These are phyloP conservation scores for Sthenelais limicola DNA, from an alignment of 2,888 invertebrate genomes.

Conservation along the genomic window DNA sequence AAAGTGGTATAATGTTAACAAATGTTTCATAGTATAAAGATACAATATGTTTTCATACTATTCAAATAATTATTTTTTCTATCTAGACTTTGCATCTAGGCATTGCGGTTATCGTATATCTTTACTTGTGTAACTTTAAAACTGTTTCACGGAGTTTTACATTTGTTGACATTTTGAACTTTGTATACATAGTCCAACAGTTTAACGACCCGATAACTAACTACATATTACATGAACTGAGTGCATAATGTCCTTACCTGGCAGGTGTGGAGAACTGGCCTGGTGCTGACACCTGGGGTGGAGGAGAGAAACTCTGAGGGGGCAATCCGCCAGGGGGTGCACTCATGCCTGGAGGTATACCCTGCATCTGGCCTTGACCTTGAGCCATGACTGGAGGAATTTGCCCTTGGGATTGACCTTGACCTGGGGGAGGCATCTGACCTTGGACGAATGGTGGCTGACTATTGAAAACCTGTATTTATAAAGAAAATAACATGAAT, in stretches of 20 bases:
- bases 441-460: conserved; percentile 20
- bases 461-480: conserved; percentile 8
- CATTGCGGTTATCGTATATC: too few species aligned
- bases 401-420: conserved; percentile 29
- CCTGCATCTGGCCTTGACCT: conserved; percentile 9
- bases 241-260: too few species aligned
- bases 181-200: too few species aligned
- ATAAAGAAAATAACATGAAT: neutral
- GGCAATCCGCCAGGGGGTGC: conserved; percentile 9
- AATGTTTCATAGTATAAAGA: too few species aligned
- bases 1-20: too few species aligned
- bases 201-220: too few species aligned
- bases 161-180: neutral
- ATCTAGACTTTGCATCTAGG: too few species aligned
- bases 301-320: conserved; percentile 36
- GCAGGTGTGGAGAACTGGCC: neutral
- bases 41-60: too few species aligned
- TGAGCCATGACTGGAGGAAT: conserved; percentile 23
- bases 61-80: too few species aligned
- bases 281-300: conserved; percentile 1
- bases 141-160: neutral
- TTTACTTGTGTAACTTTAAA: too few species aligned
- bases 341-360: conserved; percentile 4
- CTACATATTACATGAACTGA: too few species aligned
- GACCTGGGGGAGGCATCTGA: conserved; percentile 29